Evolutionary conservation across 2,888 invertebrate genomes (phyloP), one percentile per base, ranked within the genome.

Genomic region (Plutella xylostella): DNA sequence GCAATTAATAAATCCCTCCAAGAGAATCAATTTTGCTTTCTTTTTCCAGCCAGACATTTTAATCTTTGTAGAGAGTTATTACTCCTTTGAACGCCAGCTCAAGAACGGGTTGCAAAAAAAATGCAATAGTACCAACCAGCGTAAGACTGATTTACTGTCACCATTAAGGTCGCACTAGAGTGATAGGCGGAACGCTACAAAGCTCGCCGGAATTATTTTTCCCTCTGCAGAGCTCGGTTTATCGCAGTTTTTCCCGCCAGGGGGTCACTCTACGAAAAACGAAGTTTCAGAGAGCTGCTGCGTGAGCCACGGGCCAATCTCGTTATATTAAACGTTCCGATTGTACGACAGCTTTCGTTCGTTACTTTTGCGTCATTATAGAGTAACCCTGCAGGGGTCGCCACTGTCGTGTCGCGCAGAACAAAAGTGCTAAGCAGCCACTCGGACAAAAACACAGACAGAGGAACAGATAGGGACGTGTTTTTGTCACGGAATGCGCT

Each of bases 391-490:
- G n/a, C n/a, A n/a, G n/a, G n/a, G n/a, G n/a, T n/a, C n/a, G n/a
- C n/a, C n/a, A n/a, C n/a, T n/a, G n/a, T n/a, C 30, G 17, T 14
- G 38, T 17, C 17, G 54, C 52, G 54, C 51, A 52, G 40, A 51
- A 58, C 61, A 61, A 61, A 54, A 48, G 56, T 53, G 48, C 54
- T 56, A 58, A 60, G 52, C 53, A 51, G 56, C 45, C 48, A 19
- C 37, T 38, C 34, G 47, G 49, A 51, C 61, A 63, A 61, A 63
- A 63, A 63, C 63, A 55, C 51, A 49, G 55, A 49, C 55, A 49
- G 45, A 30, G 45, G 40, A 43, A 35, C 43, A 46, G 46, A 46
- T 43, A 46, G 46, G 39, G 38, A 43, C 35, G 37, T 28, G 48
- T 46, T 48, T 49, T 48, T 49, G 48, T 45, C 44, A 46, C 38